A percentile compares a stretch with the other conserved stretches of the same genome.
Conservation (phyloP, 2,888 invertebrate genomes). For the Mystacides longicornis region DNA sequence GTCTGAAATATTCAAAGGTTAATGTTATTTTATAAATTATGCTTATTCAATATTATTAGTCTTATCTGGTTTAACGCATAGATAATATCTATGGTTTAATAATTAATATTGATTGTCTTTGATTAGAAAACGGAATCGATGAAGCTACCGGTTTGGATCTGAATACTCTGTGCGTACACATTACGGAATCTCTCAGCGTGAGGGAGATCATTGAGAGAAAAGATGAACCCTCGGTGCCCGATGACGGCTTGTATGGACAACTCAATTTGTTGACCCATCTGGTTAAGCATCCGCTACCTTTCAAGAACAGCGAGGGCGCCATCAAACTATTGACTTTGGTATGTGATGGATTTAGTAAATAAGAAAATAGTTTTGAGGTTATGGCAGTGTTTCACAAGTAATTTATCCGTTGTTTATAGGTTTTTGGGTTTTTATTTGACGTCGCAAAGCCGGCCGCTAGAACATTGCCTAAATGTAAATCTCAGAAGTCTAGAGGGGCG, state of each 20-base stretch:
- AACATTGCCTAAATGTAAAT: constrained; percentile 89
- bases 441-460: constrained; percentile 79
- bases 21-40: neutral
- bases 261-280: constrained; percentile 81
- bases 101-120: constrained; percentile 2
- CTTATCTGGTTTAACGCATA: no score
- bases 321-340: constrained; percentile 58
- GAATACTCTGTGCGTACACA: constrained; percentile 65
- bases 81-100: neutral
- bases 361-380: neutral
- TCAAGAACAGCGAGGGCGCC: constrained; percentile 73
- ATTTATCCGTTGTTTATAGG: constrained; percentile 37
- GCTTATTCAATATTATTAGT: neutral
- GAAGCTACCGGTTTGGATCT: constrained; percentile 44
- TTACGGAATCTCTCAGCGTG: constrained; percentile 65
- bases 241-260: constrained; percentile 85
- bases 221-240: constrained; percentile 71
- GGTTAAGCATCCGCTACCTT: constrained; percentile 80
- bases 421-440: constrained; percentile 84
- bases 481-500: constrained; percentile 79
- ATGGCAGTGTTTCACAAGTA: neutral
- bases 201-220: constrained; percentile 79
- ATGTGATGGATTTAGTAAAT: constrained; percentile 19
- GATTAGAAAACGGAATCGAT: constrained; percentile 23
- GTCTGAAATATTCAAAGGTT: constrained; percentile 68